Evolutionary conservation across 2,113 vertebrate genomes (phyloP).

Genomic region (Tragelaphus imberbis): DNA sequence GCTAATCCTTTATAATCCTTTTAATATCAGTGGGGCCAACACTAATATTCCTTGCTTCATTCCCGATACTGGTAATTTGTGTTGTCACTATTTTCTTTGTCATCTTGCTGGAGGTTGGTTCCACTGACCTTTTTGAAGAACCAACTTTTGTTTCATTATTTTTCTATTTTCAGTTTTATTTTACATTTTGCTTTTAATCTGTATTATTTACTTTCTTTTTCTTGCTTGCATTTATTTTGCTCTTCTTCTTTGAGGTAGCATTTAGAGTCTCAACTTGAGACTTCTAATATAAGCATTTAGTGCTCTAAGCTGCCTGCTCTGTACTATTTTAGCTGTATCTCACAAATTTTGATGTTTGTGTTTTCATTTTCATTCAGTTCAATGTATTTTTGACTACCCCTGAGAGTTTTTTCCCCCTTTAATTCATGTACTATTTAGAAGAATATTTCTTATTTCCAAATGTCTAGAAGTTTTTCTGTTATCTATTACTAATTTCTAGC

Average conservation of each 20-base stretch:
- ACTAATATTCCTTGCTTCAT: neutral
- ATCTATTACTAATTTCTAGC: neutral
- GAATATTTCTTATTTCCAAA: neutral
- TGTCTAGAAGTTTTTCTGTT: neutral
- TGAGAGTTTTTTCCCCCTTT: neutral
- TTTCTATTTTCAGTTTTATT: neutral
- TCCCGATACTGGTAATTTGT: neutral
- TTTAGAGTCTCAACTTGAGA: neutral
- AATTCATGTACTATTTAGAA: neutral
- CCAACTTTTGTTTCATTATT: neutral
- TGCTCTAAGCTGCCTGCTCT: neutral
- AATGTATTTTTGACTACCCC: neutral
- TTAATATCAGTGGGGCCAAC: neutral
- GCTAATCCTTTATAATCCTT: neutral
- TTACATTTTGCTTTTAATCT: neutral
- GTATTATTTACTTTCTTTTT: neutral
- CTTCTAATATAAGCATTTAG: neutral
- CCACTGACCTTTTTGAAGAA: neutral
- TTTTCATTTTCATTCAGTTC: conserved; percentile 23
- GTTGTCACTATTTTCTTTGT: neutral
- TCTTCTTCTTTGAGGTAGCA: neutral
- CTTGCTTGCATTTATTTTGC: neutral
- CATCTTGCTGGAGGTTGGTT: neutral
- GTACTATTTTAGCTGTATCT: neutral
- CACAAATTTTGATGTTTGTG: neutral